Evolutionary conservation across 2,113 vertebrate genomes (phyloP).

Genomic region (Pteropus alecto): DNA sequence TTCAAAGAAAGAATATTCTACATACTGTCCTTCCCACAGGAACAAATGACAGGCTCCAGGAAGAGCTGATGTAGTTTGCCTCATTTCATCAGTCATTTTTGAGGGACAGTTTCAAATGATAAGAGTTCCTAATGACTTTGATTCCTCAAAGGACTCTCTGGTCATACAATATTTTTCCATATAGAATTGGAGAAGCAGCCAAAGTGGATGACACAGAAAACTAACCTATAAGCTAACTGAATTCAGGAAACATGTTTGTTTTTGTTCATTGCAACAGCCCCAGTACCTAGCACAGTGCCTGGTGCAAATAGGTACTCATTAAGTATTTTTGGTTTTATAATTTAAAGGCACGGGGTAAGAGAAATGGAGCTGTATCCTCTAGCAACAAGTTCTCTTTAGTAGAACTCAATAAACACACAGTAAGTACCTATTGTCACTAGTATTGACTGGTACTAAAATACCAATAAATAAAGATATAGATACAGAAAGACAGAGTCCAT

Average conservation of each 20-base stretch:
- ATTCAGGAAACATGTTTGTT: not conserved
- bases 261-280: not conserved
- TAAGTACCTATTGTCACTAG: not conserved
- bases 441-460: not conserved
- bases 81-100: not conserved
- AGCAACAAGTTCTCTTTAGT: not conserved
- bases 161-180: not conserved
- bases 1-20: not conserved
- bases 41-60: not conserved
- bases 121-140: not conserved
- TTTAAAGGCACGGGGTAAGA: not conserved
- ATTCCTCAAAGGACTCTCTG: not conserved
- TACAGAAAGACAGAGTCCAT: not conserved
- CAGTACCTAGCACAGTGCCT: not conserved
- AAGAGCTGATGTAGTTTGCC: not conserved
- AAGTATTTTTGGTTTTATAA: not conserved
- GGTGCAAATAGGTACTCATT: not conserved
- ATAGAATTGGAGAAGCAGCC: not conserved
- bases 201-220: not conserved
- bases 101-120: not conserved
- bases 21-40: not conserved
- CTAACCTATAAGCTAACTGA: not conserved
- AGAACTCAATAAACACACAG: not conserved
- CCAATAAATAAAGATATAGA: not conserved
- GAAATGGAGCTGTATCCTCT: not conserved